Percentiles rank a stretch among this genome's conserved stretches.
phyloP scores from a whole-genome alignment of 2,113 vertebrate species.

The Alligator sinensis region DNA sequence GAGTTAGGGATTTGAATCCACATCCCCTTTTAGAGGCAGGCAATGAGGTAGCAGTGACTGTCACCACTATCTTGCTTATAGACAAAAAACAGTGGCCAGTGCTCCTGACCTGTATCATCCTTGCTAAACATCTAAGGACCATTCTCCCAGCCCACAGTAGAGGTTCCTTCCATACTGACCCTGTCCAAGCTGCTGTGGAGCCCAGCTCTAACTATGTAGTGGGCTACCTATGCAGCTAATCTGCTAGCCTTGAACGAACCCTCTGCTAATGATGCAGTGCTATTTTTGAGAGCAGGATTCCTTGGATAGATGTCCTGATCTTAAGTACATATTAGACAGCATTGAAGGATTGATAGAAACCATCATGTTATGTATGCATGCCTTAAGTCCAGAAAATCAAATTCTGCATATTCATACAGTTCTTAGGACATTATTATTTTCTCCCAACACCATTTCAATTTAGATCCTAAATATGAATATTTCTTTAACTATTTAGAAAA shows the following conservation, averaged over 20 bases:
- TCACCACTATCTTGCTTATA: neutral
- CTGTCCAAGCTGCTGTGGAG: neutral
- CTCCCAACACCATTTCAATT: neutral
- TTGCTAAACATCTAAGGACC: neutral
- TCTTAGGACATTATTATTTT: neutral
- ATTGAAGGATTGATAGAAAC: neutral
- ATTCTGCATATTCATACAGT: neutral
- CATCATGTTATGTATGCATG: neutral
- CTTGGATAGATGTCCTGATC: neutral
- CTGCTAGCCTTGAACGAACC: neutral
- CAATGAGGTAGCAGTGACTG: neutral
- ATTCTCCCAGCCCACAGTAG: neutral
- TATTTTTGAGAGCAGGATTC: neutral
- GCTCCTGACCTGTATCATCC: neutral
- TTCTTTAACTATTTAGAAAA: neutral
- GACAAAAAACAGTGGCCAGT: neutral
- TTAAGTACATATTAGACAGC: neutral
- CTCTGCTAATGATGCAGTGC: neutral
- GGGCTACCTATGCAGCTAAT: fast-evolving
- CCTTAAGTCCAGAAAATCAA: neutral
- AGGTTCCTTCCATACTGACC: neutral
- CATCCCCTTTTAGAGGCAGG: neutral
- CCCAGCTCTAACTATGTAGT: neutral
- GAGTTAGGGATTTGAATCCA: neutral
- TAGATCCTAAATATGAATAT: neutral